These are phyloP conservation scores for Zoanthus solanderi DNA, from an alignment of 92 coral and sea anemone species.

Conservation along the genomic window DNA sequence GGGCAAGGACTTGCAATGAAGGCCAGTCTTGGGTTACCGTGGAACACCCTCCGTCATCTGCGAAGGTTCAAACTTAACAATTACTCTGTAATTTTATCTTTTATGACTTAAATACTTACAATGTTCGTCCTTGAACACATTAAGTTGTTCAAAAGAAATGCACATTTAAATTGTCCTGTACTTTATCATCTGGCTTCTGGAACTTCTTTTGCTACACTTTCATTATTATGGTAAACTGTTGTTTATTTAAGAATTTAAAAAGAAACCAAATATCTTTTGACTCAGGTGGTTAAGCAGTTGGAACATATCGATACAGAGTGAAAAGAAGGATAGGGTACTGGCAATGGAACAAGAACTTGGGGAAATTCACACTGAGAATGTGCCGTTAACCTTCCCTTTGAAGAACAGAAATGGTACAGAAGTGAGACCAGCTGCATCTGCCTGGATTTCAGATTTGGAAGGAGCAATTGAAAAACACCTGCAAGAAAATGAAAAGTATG, in stretches of 20 bases:
- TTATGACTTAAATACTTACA: slow-evolving; percentile 3
- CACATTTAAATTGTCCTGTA: not conserved
- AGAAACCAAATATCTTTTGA: not conserved
- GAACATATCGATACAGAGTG: slow-evolving; percentile 46
- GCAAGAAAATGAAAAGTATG: slow-evolving; percentile 38
- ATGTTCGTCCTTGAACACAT: not conserved
- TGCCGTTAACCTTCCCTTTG: slow-evolving; percentile 33
- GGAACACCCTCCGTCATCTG: slow-evolving; percentile 53
- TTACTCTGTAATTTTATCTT: not conserved
- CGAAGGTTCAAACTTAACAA: slow-evolving; percentile 35
- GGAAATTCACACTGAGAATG: slow-evolving; percentile 16
- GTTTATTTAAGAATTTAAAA: not conserved
- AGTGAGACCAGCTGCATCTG: slow-evolving; percentile 42
- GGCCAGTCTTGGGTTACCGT: slow-evolving; percentile 48
- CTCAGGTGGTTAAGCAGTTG: slow-evolving; percentile 38
- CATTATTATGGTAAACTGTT: not conserved
- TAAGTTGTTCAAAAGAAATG: not conserved
- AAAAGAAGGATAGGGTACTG: slow-evolving; percentile 36
- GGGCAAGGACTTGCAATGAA: slow-evolving; percentile 54
- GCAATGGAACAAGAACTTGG: slow-evolving; percentile 42
- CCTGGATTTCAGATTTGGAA: slow-evolving; percentile 23
- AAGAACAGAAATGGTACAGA: slow-evolving; percentile 21
- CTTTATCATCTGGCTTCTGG: not conserved
- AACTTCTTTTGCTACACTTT: slow-evolving; percentile 1
- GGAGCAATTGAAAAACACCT: slow-evolving; percentile 21